Evolutionary conservation across 2,797 vertebrate species (phyloP).

Genomic region (Melopsittacus undulatus): DNA sequence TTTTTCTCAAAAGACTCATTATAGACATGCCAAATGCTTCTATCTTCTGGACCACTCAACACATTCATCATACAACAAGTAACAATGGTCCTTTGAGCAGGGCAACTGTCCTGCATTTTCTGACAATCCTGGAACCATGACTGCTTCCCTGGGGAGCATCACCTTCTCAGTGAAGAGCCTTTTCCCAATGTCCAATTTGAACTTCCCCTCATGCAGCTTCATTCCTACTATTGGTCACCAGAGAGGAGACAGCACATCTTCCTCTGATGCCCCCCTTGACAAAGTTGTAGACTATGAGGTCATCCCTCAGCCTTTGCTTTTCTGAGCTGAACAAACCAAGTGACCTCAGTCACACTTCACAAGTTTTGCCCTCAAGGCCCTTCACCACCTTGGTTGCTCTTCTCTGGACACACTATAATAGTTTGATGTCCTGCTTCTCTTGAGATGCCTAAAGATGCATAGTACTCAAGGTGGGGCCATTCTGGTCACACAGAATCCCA

Average conservation of each 20-base stretch:
- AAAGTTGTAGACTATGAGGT: neutral
- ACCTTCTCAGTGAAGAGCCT: neutral
- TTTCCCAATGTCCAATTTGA: neutral
- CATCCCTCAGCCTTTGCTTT: neutral
- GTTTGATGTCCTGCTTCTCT: neutral
- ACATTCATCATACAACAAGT: neutral
- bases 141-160: neutral
- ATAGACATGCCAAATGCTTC: neutral
- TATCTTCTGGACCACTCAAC: neutral
- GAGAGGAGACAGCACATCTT: neutral
- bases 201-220: accelerated
- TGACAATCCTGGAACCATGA: neutral
- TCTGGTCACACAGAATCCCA: too few species aligned
- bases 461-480: accelerated
- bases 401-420: neutral
- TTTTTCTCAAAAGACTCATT: neutral
- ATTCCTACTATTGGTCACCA: accelerated
- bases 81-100: neutral
- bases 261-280: neutral
- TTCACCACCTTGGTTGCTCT: neutral
- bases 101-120: neutral
- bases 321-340: neutral
- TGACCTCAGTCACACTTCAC: accelerated
- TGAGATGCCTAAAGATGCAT: neutral
- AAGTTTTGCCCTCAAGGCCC: accelerated